Conservation (phyloP, 2,797 vertebrate species). For the Phataginus tricuspis region DNA sequence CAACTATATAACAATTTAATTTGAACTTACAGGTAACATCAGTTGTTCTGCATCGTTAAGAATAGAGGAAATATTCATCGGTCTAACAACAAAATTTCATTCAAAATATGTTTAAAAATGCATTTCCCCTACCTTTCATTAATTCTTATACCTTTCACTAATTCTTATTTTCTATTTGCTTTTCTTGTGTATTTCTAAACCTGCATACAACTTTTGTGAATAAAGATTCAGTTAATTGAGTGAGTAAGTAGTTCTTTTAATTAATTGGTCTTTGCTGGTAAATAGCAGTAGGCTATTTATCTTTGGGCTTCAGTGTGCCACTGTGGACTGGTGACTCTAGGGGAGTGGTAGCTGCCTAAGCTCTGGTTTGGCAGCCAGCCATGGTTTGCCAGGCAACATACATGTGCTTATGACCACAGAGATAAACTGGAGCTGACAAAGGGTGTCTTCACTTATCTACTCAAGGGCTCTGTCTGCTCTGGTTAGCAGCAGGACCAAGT, state of each 20-base stretch:
- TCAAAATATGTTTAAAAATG: not conserved
- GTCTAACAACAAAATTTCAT: not conserved
- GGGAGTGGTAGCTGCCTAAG: not conserved
- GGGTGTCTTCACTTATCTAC: not conserved
- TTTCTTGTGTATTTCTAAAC: conserved; percentile 9
- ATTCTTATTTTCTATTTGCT: not conserved
- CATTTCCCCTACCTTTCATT: not conserved
- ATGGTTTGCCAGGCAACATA: not conserved
- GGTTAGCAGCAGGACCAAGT: not conserved
- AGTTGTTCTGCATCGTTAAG: not conserved
- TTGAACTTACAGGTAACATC: not conserved
- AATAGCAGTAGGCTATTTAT: not conserved
- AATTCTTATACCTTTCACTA: not conserved
- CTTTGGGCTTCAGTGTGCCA: not conserved
- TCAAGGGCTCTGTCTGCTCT: not conserved
- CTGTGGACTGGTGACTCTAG: not conserved
- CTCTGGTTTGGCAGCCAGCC: not conserved
- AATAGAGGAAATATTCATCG: not conserved
- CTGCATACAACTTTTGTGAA: not conserved
- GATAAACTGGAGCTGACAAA: not conserved
- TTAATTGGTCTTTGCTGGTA: not conserved
- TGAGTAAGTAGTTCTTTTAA: not conserved
- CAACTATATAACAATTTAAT: not conserved
- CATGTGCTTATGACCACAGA: not conserved
- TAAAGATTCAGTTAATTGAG: not conserved